A percentile compares a stretch with the other conserved stretches of the same genome.
Evolutionary conservation across 2,888 invertebrate species (phyloP).

Genomic region (Strigamia crassipes): DNA sequence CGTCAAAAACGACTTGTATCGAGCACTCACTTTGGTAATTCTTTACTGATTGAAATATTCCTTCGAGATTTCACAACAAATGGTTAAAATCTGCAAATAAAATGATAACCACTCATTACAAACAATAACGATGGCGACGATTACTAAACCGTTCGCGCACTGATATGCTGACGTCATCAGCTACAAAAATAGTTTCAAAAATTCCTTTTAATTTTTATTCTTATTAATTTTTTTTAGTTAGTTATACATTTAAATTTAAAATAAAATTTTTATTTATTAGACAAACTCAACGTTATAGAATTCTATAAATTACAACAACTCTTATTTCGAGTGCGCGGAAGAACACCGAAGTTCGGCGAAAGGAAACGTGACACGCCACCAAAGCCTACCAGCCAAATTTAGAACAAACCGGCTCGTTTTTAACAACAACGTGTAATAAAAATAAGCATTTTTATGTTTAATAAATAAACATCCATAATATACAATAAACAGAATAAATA

Average conservation of each 20-base stretch:
- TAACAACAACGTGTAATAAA: too few species aligned
- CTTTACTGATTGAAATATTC: not conserved
- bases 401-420: too few species aligned
- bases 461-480: not conserved
- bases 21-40: not conserved
- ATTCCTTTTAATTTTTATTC: not conserved
- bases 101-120: slow-evolving; percentile 1
- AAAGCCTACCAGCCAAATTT: not conserved
- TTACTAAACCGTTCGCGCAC: not conserved
- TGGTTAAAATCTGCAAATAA: slow-evolving; percentile 17
- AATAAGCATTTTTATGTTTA: not conserved
- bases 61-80: not conserved
- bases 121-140: slow-evolving; percentile 9
- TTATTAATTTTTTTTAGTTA: not conserved
- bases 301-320: too few species aligned
- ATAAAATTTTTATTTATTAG: not conserved
- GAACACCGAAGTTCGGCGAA: not conserved
- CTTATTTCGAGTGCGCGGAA: not conserved
- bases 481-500: too few species aligned
- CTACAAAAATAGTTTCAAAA: not conserved
- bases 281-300: not conserved
- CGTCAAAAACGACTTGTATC: too few species aligned
- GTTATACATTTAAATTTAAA: not conserved
- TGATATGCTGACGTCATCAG: not conserved
- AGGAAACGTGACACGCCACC: not conserved